Base-by-base conservation (phyloP, 1,140 invertebrate species). In the Macrobrachium rosenbergii region DNA sequence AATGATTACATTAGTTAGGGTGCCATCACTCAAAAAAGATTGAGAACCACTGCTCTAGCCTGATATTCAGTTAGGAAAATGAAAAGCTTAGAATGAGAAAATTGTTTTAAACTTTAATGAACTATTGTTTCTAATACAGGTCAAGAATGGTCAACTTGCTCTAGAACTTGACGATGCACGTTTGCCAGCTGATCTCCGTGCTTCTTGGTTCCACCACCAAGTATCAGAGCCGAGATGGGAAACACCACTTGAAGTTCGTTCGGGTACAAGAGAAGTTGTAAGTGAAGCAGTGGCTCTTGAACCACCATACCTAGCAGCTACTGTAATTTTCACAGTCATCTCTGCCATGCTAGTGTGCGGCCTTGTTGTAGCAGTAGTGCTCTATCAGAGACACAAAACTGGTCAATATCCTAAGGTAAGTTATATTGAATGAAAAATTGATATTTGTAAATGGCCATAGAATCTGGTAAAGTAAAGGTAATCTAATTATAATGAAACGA, bases 281-380 rank as follows among this genome's bases (percentile, higher is more conserved):
- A 95, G 94, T 3, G 94, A 94, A 91, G 89, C 93, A 5, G 93
- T 94, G n/a, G 94, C 94, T 37, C 92, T 93, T 58, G 93, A 94
- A 28, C 94, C 94, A 8, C 93, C 94, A 60, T 95, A 95, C 91
- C 94, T 95, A 90, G 95, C 95, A 2, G 94, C 95, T 19, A 93
- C 95, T 7, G 94, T 96, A 79, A 94, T 95, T 7, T 92, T 95
- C 37, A 95, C 94, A 7, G 94, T 94, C 0, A 94, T 94, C 2
- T 95, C 95, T 45, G 95, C 95, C 16, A 95, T 95, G 90, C 93
- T 95, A 78, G 95, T 96, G 88, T 95, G 94, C 90, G 94, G 95
- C 64, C 91, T 96, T 21, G 93, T 94, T 16, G 93, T 95, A 19
- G 91, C 95, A 7, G 92, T 95, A 14, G 94, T 95, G 91, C 92